These are phyloP conservation scores for mouse (Mus musculus) DNA, from an alignment of 2,113 vertebrate species.

Conservation along the genomic window DNA sequence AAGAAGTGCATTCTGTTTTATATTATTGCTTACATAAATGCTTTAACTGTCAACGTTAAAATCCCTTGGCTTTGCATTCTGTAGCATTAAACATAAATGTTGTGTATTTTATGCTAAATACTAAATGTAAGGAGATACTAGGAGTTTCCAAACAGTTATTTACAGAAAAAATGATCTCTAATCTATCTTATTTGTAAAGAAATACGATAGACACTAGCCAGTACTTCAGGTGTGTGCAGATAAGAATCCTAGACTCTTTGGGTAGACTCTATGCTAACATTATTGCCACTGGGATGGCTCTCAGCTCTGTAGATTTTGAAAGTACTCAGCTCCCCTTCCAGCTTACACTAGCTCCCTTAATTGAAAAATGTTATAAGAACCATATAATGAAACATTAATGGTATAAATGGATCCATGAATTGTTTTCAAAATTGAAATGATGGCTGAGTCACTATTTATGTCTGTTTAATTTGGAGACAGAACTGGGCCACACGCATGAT, in stretches of 20 bases:
- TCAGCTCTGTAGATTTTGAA: conserved; percentile 22
- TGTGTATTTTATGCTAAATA: conserved; percentile 64
- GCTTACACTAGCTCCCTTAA: background rate
- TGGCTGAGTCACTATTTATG: conserved; percentile 3
- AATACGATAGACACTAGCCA: background rate
- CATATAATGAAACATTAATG: background rate
- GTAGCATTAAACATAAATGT: conserved; percentile 53
- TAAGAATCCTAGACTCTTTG: conserved; percentile 8
- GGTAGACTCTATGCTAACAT: background rate
- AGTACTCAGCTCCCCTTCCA: background rate
- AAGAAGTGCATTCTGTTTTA: conserved; percentile 78
- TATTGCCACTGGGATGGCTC: conserved; percentile 27
- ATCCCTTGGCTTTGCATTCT: conserved; percentile 42
- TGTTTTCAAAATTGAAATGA: conserved; percentile 29
- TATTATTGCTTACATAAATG: conserved; percentile 72
- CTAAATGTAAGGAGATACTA: background rate
- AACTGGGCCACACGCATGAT: conserved; percentile 27
- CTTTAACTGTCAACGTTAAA: conserved; percentile 68
- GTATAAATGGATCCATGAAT: background rate
- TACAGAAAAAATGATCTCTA: conserved; percentile 14
- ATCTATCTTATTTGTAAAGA: conserved; percentile 62
- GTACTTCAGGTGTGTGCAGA: conserved; percentile 3
- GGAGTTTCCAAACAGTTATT: conserved; percentile 39
- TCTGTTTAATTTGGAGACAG: conserved; percentile 47
- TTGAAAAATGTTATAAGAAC: conserved; percentile 18